These are phyloP conservation scores for Pangasius djambal DNA, from an alignment of 2,797 vertebrate species.

Conservation along the genomic window DNA sequence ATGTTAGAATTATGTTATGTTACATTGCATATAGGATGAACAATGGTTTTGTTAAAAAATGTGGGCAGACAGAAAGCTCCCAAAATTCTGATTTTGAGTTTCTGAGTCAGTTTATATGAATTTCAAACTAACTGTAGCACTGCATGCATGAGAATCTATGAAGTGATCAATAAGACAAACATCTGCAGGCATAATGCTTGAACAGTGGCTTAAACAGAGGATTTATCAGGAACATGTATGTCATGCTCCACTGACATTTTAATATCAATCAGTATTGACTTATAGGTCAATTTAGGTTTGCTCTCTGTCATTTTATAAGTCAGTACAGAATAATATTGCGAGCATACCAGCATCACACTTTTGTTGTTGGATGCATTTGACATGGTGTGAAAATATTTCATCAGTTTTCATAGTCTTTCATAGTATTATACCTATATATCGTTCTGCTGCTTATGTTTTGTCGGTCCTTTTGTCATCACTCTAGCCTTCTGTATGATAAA, in stretches of 20 bases:
- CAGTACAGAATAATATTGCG: background rate
- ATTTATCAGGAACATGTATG: background rate
- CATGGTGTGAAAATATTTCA: background rate
- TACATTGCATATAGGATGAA: background rate
- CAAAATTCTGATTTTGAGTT: background rate
- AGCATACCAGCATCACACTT: background rate
- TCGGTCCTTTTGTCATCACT: background rate
- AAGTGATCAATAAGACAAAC: background rate
- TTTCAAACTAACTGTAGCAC: background rate
- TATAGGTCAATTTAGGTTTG: background rate
- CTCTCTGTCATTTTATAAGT: background rate
- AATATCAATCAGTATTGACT: background rate
- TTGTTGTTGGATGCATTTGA: background rate
- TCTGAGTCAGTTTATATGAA: background rate
- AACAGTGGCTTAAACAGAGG: background rate
- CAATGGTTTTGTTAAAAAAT: background rate
- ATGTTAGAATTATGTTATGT: background rate
- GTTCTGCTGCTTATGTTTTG: background rate
- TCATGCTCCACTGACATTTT: background rate
- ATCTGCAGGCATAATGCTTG: background rate
- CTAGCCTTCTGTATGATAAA: slow-evolving; percentile 41
- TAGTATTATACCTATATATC: background rate
- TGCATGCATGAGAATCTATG: background rate
- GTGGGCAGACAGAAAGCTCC: background rate
- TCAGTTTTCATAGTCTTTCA: background rate